Percentiles rank a stretch among this genome's conserved stretches.
Evolutionary conservation across 1,140 invertebrate genomes (phyloP).

Genomic region (Trichonephila clavata): DNA sequence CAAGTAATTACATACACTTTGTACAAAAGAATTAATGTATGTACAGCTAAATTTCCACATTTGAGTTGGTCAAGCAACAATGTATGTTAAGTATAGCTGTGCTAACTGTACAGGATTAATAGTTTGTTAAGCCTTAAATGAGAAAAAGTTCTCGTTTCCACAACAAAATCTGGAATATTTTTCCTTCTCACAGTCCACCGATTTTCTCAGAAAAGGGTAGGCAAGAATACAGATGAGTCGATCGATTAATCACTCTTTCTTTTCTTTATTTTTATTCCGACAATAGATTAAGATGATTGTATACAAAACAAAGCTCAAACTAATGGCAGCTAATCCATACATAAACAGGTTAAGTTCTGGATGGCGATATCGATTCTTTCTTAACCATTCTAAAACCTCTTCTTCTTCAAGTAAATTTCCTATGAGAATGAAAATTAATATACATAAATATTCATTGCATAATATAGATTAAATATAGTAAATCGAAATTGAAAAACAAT

Average conservation of each 20-base stretch:
- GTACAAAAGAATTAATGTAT: constrained; percentile 34
- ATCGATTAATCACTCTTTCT: constrained; percentile 59
- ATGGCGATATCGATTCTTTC: constrained; percentile 95
- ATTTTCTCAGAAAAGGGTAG: constrained; percentile 22
- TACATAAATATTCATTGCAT: neutral
- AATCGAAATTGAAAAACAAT: too few species aligned
- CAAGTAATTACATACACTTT: constrained; percentile 32
- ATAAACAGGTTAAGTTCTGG: constrained; percentile 97
- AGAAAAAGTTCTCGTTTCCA: neutral
- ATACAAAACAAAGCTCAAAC: constrained; percentile 92
- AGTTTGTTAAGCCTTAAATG: constrained; percentile 38
- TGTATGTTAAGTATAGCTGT: neutral
- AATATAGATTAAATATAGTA: too few species aligned
- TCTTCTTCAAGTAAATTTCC: constrained; percentile 91
- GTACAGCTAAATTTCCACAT: constrained; percentile 31
- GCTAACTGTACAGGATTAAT: constrained; percentile 42
- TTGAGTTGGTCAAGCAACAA: constrained; percentile 44
- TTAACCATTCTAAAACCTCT: constrained; percentile 95
- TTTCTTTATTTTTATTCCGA: constrained; percentile 82
- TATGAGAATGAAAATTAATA: constrained; percentile 80
- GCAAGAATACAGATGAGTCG: neutral
- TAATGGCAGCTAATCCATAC: constrained; percentile 93
- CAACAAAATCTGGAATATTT: constrained; percentile 34
- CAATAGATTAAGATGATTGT: constrained; percentile 94
- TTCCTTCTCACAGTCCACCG: constrained; percentile 9